Base-by-base conservation (phyloP, 2,888 invertebrate genomes). In the Tethea ocularis region DNA sequence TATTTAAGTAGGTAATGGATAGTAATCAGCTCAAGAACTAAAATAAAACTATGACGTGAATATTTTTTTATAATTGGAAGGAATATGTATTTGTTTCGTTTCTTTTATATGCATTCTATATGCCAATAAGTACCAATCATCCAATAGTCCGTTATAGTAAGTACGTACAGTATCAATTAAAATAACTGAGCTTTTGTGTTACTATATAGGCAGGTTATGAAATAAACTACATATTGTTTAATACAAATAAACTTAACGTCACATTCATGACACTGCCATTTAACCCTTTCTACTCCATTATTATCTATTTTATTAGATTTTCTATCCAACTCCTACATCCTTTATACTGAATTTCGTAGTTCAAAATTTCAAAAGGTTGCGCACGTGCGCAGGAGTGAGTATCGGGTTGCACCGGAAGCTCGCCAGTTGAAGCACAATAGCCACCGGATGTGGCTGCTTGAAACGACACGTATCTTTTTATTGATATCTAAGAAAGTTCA, bases 361-460 rank as follows among this genome's bases (percentile, higher is more conserved):
- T 85, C 72, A 75, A 85, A 83, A 82, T 89, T 88, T 87, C 87
- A 89, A 89, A 91, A 90, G 91, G 87, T 85, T 80, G 86, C 92
- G 93, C 93, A 92, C 93, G 93, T 93, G 93, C 92, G 93, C 93
- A 86, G 86, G 92, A 92, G 93, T 91, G 87, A 83, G 87, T 91
- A 91, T 93, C 92, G 91, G 86, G 92, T 93, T 93, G 88, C 90
- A 82, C 91, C 93, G 93, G 93, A 93, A 93, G 88, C 78, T 79
- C 75, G 78, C 80, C 82, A 80, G 87, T 84, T 82, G 86, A 86
- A 85, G 86, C 84, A 93, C 91, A 93, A 93, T 92, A 87, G 86
- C 75, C 74, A 81, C 90, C 91, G 93, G 93, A 93, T 89, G 92
- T 92, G 92, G 92, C 90, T 86, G 87, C 92, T 93, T 82, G 82